Base-by-base conservation (phyloP, 1,140 invertebrate genomes). In the Zaprionus davidi region DNA sequence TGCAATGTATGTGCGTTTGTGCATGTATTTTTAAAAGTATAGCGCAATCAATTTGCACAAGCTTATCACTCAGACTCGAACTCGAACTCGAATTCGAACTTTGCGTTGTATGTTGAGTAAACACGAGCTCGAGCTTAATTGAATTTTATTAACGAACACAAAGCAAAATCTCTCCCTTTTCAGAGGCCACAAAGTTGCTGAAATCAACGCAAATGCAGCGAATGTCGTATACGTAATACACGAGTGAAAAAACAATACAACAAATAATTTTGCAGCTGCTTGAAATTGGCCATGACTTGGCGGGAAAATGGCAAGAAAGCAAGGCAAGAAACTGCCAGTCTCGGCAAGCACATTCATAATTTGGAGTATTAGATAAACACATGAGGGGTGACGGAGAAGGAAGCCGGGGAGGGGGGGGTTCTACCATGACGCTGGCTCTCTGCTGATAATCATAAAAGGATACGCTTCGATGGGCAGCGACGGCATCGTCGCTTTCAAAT, bases 371-470 rank as follows among this genome's bases (percentile, higher is more conserved):
- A 66, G 83, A 86, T 86, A 80, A 86, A 62, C 68, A 71, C 76
- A 69, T 26, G 64, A 53, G 38, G 36, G 11, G 6, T 5, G 12
- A 5, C 9, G 24, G 9, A 6, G 11, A 12, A n/a, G 26, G 9
- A 11, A 2, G 11, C 5, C 41, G 64, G 26, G 11, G 34, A 62
- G 71, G 62, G 53, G 5, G 3, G 22, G 28, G 11, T 34, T 53
- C 63, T 34, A 71, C 64, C 69, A 88, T 88, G 84, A 90, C 81
- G 68, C 31, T 72, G 55, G 64, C 36, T 31, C 64, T 46, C 51
- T 59, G 71, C 70, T 74, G 65, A 81, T 85, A 79, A 80, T 88
- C 88, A 88, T 88, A 85, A 79, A 85, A 82, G 76, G 79, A 63
- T 74, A 90, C 79, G 85, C 85, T 85, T 85, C 85, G 76, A 76